Conservation (phyloP, 2,888 invertebrate species). For the Polylopha cassiicola region DNA sequence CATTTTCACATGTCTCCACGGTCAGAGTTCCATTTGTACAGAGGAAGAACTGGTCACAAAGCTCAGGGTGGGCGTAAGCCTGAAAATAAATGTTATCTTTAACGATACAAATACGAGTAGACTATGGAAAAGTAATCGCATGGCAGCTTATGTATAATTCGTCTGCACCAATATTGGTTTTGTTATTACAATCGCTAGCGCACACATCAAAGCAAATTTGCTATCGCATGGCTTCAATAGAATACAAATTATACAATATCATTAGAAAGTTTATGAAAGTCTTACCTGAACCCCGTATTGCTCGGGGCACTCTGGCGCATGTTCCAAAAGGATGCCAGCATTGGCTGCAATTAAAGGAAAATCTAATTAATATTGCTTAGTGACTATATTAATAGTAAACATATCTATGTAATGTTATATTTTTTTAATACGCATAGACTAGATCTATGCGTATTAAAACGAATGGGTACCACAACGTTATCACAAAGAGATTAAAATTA, state of each 20-base stretch:
- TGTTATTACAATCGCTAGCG: no score
- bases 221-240: neutral
- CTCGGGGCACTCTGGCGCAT: conserved; percentile 88
- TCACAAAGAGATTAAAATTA: no score
- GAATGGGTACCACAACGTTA: no score
- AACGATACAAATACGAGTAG: no score
- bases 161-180: no score
- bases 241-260: neutral
- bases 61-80: conserved; percentile 91
- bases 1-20: conserved; percentile 94
- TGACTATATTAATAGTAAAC: neutral
- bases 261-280: neutral
- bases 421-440: no score
- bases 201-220: no score
- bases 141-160: no score
- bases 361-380: conserved; percentile 2
- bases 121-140: no score
- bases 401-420: no score
- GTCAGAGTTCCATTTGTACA: conserved; percentile 94
- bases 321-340: conserved; percentile 79
- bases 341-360: conserved; percentile 67
- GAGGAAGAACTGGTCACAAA: conserved; percentile 92
- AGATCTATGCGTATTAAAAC: no score
- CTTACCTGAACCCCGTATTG: conserved; percentile 83
- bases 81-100: conserved; percentile 45